Base-by-base conservation (phyloP, 2,113 vertebrate species). In the Charadrius vociferus region DNA sequence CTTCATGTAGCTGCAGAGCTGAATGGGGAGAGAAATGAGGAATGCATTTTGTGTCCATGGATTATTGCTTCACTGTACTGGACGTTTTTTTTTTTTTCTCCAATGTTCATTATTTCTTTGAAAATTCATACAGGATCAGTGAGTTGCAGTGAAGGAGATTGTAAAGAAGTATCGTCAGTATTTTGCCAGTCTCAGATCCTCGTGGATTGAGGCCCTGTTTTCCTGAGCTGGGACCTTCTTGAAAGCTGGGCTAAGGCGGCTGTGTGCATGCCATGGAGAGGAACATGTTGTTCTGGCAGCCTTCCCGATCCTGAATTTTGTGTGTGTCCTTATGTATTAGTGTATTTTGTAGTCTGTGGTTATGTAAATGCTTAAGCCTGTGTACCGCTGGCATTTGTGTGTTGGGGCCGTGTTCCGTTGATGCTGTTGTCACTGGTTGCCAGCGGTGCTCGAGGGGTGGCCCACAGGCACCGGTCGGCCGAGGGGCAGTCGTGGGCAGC, bases 11-110 rank as follows among this genome's bases (percentile, higher is more conserved):
- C 80, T 96, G 75, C 8, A 3, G 87, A 97, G 88, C 50, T 97
- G 97, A 98, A 97, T 98, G 97, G 94, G 95, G 88, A 95, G 93
- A 93, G 82, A 80, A 92, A 85, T 55, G 88, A 36, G 30, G 82
- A 93, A 90, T 53, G 87, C 11, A 9, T 95, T 97, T 96, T 12
- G 23, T 95, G 84, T 72, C 78, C 16, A 0, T 95, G 47, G 70
- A 87, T 74, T 91, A 78, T 61, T 82, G 56, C 90, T 96, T 97
- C 93, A 66, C 78, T 81, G 91, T 81, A 55, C 67, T 70, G 85
- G 81, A 67, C 66, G 41, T 72, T 93, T 88, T 88, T 67, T 83
- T 72, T 93, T 88, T 88, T 67, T 80, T 73, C 41, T 68, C 79
- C 36, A 82, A 32, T 85, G 90, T 50, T 56, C n/a, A 32, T 89